phyloP scores from a whole-genome alignment of 64 coral and sea anemone species.

The Actinia equina region DNA sequence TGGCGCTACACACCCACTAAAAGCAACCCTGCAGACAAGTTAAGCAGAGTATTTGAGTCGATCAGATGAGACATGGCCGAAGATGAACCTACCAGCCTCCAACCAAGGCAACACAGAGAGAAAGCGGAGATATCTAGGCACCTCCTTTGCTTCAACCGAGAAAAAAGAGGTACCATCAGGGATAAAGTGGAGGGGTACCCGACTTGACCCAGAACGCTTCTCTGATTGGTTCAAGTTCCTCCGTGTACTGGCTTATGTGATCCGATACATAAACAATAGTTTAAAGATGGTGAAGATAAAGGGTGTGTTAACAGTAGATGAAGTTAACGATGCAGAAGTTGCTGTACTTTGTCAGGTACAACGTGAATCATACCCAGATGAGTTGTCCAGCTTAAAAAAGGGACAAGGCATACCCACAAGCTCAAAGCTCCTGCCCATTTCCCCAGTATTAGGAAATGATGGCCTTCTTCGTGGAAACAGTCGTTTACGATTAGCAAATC shows the following conservation, averaged over 20 bases:
- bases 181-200: background rate
- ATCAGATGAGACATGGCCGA: background rate
- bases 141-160: too few relatives aligned
- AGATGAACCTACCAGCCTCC: constrained; percentile 17
- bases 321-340: constrained; percentile 5
- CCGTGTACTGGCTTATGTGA: constrained; percentile 23
- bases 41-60: constrained; percentile 41
- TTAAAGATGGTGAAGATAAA: background rate
- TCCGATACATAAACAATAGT: constrained; percentile 24
- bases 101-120: background rate
- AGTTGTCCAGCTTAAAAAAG: constrained; percentile 9
- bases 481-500: too few relatives aligned
- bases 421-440: constrained; percentile 23
- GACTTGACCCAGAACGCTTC: constrained; percentile 21
- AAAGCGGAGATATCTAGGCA: background rate
- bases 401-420: constrained; percentile 17
- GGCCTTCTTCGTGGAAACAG: constrained; percentile 27
- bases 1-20: constrained; percentile 26
- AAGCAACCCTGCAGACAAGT: constrained; percentile 20
- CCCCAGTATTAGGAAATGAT: constrained; percentile 33
- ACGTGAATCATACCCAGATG: constrained; percentile 10
- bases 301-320: background rate
- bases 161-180: background rate
- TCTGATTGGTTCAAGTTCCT: constrained; percentile 32
- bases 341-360: constrained; percentile 25